Base-by-base conservation (phyloP, 2,797 vertebrate species). In the Buphagus erythrorhynchus region DNA sequence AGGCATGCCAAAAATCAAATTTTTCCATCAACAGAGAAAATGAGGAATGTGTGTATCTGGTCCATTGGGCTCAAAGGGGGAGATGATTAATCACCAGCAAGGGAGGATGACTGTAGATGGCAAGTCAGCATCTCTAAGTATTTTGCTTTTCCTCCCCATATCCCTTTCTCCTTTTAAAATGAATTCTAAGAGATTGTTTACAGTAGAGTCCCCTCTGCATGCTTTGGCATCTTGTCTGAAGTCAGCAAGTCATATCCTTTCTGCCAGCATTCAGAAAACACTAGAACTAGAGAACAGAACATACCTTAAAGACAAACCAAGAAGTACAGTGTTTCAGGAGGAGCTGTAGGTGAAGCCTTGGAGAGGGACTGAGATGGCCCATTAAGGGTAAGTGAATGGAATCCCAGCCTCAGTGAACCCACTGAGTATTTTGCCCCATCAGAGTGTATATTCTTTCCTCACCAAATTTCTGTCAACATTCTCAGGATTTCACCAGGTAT, bases 11-110 rank as follows among this genome's bases (percentile, higher is more conserved):
- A 95, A 97, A 95, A 92, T 62, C 24, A 93, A 43, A 51, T 66
- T 86, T 91, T 95, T 68, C 81, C 66, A 82, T 76, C 65, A 95
- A 49, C 87, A 61, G 89, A 85, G 33, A 86, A 80, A 82, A 81
- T 15, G n/a, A 94, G 84, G 96, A 97, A 95, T 96, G 96, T 42
- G 48, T 80, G n/a, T 96, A 92, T 79, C 88, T 95, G 65, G 52
- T 89, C 61, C 35, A 9, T 48, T 80, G 43, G 75, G 65, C 62
- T 63, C 58, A 35, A 62, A 93, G 65, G 10, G 49, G 61, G 33
- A 80, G 81, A 68, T 80, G 65, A 93, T 95, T 95, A 93, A 95
- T 94, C 52, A 92, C 38, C 26, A 49, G 40, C 0, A 9, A 95
- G 92, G 96, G 97, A 95, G 93, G 89, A 81, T 93, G 78, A 80